Conservation (phyloP, 2,797 vertebrate species). For the Falco concolor region DNA sequence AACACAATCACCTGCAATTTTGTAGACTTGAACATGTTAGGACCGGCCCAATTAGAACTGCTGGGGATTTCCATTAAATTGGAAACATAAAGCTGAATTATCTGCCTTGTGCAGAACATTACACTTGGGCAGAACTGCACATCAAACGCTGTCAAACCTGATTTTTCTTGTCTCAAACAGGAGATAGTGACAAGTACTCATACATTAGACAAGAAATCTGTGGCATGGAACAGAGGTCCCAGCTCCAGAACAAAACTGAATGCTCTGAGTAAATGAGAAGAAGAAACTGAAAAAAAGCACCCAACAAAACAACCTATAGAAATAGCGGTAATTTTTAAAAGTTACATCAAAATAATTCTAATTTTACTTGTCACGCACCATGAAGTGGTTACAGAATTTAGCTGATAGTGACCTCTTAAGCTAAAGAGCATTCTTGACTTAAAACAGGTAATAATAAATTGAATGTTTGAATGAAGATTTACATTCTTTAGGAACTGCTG, state of each 20-base stretch:
- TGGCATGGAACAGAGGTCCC: neutral
- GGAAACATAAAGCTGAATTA: neutral
- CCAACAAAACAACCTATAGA: neutral
- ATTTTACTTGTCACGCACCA: neutral
- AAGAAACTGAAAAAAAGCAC: neutral
- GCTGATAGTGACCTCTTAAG: neutral
- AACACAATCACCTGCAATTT: neutral
- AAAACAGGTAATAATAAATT: neutral
- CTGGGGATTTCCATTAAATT: neutral
- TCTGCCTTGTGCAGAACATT: neutral
- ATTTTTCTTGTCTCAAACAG: neutral
- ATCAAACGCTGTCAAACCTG: neutral
- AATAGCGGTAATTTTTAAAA: neutral
- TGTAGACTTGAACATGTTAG: neutral
- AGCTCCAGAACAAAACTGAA: neutral
- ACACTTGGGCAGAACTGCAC: neutral
- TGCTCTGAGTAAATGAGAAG: neutral
- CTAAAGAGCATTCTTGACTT: neutral
- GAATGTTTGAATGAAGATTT: neutral
- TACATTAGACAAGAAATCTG: neutral
- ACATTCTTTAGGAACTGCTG: neutral
- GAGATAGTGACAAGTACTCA: neutral
- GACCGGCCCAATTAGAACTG: neutral
- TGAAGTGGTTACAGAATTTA: neutral
- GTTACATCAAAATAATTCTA: neutral